These are phyloP conservation scores for Desoria tigrina DNA, from an alignment of 2,888 invertebrate genomes.

Conservation along the genomic window DNA sequence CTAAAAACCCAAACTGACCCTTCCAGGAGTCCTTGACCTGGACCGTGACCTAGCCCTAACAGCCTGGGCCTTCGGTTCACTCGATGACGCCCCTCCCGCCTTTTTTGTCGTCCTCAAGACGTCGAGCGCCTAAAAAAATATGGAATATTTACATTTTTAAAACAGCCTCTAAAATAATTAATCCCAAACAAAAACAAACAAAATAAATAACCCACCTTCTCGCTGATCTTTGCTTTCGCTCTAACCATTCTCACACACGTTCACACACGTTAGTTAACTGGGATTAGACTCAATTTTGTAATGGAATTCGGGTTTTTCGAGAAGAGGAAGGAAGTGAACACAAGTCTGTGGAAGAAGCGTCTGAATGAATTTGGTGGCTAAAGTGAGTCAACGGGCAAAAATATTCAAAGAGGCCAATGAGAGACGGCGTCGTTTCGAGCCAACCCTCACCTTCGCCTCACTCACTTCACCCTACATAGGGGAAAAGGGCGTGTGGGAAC, in stretches of 20 bases:
- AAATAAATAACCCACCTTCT: slow-evolving; percentile 45
- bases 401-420: background rate
- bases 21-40: slow-evolving; percentile 45
- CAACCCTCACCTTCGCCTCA: background rate
- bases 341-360: slow-evolving; percentile 3
- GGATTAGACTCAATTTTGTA: background rate
- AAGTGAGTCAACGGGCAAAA: slow-evolving; percentile 17
- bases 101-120: slow-evolving; percentile 40
- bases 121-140: slow-evolving; percentile 34
- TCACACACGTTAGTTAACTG: background rate
- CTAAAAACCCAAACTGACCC: slow-evolving; percentile 44
- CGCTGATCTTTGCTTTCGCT: slow-evolving; percentile 47
- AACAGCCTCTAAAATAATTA: background rate
- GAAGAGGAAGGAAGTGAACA: background rate
- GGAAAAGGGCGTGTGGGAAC: background rate
- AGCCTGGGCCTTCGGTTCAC: slow-evolving; percentile 5
- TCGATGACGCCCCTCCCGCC: slow-evolving; percentile 18
- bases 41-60: slow-evolving; percentile 45
- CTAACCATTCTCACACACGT: slow-evolving; percentile 38
- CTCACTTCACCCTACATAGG: background rate
- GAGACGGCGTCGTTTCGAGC: background rate
- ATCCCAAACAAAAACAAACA: background rate
- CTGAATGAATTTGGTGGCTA: slow-evolving; percentile 1
- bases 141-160: background rate
- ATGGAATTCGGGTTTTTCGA: too few relatives aligned